Evolutionary conservation across 2,888 invertebrate species (phyloP), one percentile per base, ranked within the genome.

Genomic region (Melangyna quadrimaculata): DNA sequence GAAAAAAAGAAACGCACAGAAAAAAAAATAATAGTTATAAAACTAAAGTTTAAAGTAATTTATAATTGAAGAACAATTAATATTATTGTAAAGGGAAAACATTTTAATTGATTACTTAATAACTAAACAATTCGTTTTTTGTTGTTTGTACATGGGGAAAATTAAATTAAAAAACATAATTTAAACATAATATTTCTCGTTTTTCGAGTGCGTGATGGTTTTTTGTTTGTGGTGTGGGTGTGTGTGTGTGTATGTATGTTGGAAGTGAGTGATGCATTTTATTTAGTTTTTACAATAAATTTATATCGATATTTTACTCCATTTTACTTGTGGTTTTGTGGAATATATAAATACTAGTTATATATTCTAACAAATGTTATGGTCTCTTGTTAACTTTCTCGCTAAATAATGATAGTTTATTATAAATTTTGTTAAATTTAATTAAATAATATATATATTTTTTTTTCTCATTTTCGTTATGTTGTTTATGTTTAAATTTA

Each of bases 141-240:
- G 75, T 72, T 53, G 22, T 79, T 86, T 86, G 86, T 86, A 86
- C 86, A 86, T 86, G 75, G 86, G 81, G 73, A 81, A 73, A 84
- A 70, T 84, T 74, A 77, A 63, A 57, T 65, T 78, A 67, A 72
- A 43, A 71, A 65, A 77, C 70, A 78, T 82, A 67, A 69, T 80
- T 86, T 81, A 77, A 81, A 86, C 86, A 69, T 78, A 75, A 65
- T 65, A 55, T 35, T 35, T 35, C 22, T 61, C 51, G 55, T 53
- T 7, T 29, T 57, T 32, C 17, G 77, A 70, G 75, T 77, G 37
- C 35, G 77, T 35, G 65, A 63, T 63, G 63, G 43, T 43, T 29
- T 55, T 73, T 14, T 51, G 24, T 14, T 14, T 14, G 22, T 37
- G 45, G 78, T 55, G 27, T 69, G 59, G 73, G 53, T 65, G 59